Conservation (phyloP, 2,797 vertebrate species). For the Alcedo atthis region DNA sequence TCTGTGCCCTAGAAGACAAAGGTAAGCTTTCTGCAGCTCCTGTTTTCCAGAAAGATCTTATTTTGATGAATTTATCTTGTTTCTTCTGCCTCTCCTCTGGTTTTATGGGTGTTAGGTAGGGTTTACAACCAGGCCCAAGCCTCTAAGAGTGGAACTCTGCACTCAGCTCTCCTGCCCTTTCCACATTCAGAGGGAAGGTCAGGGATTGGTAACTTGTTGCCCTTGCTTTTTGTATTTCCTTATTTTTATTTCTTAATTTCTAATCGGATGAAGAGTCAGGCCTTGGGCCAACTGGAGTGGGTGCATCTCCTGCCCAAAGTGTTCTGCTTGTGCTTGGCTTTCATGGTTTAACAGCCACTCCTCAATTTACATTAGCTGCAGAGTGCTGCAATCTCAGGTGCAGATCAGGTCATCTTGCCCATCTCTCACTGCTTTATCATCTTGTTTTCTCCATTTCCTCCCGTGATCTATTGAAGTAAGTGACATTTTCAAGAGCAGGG, state of each 20-base stretch:
- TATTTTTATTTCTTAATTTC: neutral
- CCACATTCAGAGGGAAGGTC: neutral
- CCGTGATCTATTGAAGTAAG: neutral
- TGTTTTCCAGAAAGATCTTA: neutral
- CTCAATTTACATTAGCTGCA: neutral
- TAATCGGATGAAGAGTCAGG: neutral
- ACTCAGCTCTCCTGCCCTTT: neutral
- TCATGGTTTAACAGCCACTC: neutral
- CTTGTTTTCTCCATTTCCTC: slow-evolving; percentile 7
- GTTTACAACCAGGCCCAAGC: neutral
- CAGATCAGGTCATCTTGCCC: neutral
- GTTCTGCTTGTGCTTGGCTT: neutral
- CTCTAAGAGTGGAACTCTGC: neutral
- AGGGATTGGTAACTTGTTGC: neutral
- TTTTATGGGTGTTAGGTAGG: neutral
- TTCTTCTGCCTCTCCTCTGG: neutral
- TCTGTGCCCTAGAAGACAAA: neutral
- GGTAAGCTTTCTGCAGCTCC: neutral
- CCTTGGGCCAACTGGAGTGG: neutral
- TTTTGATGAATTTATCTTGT: accelerated
- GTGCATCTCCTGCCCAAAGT: neutral
- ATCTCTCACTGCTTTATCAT: slow-evolving; percentile 14
- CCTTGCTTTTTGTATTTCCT: neutral
- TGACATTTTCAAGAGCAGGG: neutral
- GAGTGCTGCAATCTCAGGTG: neutral